These are phyloP conservation scores for Intellagama lesueurii DNA, from an alignment of 2,797 vertebrate genomes.

Conservation along the genomic window DNA sequence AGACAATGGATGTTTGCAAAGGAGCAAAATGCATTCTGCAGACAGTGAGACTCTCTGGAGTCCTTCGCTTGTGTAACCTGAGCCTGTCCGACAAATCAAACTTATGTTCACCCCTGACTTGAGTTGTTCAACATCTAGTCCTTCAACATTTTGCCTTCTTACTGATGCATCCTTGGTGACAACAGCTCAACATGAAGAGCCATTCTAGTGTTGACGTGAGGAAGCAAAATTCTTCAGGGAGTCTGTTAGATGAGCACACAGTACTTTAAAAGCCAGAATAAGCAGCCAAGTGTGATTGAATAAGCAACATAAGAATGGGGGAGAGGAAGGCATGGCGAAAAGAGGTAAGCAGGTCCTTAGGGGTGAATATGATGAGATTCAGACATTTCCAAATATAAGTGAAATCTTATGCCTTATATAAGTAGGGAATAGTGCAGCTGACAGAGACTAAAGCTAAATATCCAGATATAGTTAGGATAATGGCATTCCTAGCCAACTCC, in stretches of 20 bases:
- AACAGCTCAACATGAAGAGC: slow-evolving; percentile 44
- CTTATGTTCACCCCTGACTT: slow-evolving; percentile 49
- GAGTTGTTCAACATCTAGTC: slow-evolving; percentile 21
- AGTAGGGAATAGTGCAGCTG: not conserved
- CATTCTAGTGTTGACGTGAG: slow-evolving; percentile 37
- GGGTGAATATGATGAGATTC: not conserved
- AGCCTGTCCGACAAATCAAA: slow-evolving; percentile 29
- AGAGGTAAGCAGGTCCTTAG: not conserved
- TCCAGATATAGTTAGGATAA: not conserved
- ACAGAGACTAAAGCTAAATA: not conserved
- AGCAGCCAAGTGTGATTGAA: slow-evolving; percentile 40
- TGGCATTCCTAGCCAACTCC: too few species aligned
- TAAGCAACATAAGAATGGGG: slow-evolving; percentile 44
- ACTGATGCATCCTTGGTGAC: slow-evolving; percentile 40
- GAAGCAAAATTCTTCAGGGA: slow-evolving; percentile 60
- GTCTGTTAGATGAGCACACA: slow-evolving; percentile 43
- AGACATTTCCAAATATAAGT: not conserved
- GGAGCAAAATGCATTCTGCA: not conserved
- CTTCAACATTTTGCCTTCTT: slow-evolving; percentile 43
- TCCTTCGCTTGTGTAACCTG: slow-evolving; percentile 2
- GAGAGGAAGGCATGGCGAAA: slow-evolving; percentile 32
- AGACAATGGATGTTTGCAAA: not conserved
- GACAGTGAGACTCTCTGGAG: not conserved
- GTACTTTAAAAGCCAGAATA: slow-evolving; percentile 50
- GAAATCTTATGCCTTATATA: not conserved